Evolutionary conservation across 2,797 vertebrate species (phyloP).

Genomic region (Liasis olivaceus): DNA sequence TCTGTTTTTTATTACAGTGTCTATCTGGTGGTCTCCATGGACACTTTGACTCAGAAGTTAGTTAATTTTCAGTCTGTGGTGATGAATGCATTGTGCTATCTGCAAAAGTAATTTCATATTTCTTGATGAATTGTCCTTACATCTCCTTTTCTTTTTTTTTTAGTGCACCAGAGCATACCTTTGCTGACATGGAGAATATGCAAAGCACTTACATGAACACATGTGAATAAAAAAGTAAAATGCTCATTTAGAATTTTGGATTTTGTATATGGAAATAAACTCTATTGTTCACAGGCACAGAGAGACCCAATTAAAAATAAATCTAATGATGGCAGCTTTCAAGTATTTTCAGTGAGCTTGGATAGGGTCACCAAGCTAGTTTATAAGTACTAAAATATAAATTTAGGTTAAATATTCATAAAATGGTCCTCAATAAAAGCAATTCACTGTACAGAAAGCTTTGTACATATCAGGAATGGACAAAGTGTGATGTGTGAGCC

Average conservation of each 20-base stretch:
- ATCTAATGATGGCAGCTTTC: neutral
- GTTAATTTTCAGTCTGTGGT: neutral
- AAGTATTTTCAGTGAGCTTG: neutral
- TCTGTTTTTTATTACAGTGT: constrained; percentile 3
- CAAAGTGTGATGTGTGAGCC: neutral
- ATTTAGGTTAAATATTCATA: neutral
- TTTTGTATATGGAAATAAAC: neutral
- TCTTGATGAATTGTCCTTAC: constrained; percentile 12
- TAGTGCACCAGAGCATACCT: neutral
- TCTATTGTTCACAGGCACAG: neutral
- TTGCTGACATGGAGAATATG: neutral
- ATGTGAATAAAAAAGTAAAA: neutral
- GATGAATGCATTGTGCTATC: neutral
- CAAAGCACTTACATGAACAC: neutral
- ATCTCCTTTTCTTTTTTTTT: neutral
- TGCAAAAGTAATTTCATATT: constrained; percentile 18
- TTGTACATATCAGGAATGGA: neutral
- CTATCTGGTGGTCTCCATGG: neutral
- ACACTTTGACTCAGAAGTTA: neutral
- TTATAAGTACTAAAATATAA: neutral
- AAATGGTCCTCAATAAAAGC: neutral
- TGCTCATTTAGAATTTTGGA: neutral
- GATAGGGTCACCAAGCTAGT: neutral
- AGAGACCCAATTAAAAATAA: constrained; percentile 4
- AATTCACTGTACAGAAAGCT: neutral